A percentile compares a stretch with the other conserved stretches of the same genome.
Evolutionary conservation across 2,797 vertebrate species (phyloP).

Genomic region (Synaphobranchus kaupii): DNA sequence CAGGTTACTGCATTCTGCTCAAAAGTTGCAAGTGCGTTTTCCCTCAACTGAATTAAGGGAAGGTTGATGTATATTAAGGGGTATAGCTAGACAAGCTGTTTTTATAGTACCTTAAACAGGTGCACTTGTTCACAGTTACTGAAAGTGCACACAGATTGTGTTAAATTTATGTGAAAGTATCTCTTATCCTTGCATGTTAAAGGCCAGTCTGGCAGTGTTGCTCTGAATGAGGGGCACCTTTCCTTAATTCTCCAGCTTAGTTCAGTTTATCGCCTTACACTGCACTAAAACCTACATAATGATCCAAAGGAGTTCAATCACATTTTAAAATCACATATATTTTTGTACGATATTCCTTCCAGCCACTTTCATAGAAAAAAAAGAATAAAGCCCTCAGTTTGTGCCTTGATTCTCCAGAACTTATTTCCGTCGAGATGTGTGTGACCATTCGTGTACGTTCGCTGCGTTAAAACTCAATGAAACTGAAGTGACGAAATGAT

Average conservation of each 20-base stretch:
- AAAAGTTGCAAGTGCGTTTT: not conserved
- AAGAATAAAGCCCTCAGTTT: constrained; percentile 11
- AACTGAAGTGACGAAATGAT: not conserved
- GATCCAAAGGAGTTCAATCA: constrained; percentile 30
- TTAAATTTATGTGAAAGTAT: not conserved
- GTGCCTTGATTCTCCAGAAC: not conserved
- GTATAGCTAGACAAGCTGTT: not conserved
- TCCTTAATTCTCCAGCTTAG: constrained; percentile 31
- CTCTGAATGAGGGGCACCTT: constrained; percentile 17
- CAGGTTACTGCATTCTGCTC: not conserved
- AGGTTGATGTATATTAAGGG: not conserved
- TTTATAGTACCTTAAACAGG: not conserved
- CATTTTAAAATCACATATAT: constrained; percentile 1
- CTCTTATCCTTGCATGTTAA: constrained; percentile 21
- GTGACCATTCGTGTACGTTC: not conserved
- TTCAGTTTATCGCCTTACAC: constrained; percentile 39
- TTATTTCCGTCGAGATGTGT: not conserved
- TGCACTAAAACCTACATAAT: constrained; percentile 45
- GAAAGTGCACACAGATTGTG: not conserved
- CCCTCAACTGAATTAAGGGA: constrained; percentile 6
- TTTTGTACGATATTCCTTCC: not conserved
- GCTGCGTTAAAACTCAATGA: not conserved
- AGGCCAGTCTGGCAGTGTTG: constrained; percentile 34
- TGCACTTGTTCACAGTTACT: not conserved
- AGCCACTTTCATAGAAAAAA: not conserved